Evolutionary conservation across 2,113 vertebrate species (phyloP).

Genomic region (Hepsetus odoe): DNA sequence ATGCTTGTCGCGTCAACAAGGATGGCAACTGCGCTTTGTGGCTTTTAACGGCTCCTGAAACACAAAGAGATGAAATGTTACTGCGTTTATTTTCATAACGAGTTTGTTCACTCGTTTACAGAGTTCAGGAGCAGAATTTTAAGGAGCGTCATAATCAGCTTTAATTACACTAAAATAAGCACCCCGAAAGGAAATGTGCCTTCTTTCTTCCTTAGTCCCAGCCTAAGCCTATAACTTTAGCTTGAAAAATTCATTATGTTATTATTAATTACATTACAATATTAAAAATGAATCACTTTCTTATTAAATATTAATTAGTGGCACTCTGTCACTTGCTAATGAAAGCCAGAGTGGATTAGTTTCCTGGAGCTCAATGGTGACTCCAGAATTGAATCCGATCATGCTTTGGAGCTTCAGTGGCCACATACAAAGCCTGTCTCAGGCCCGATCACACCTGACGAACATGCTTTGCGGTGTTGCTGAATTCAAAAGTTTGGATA

Average conservation of each 20-base stretch:
- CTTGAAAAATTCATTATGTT: conserved; percentile 60
- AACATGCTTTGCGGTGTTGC: no score
- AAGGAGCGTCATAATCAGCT: background rate
- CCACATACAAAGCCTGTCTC: background rate
- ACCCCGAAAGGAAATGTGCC: background rate
- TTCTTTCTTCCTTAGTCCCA: conserved; percentile 23
- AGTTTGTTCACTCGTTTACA: background rate
- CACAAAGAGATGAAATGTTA: background rate
- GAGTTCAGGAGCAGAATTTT: background rate
- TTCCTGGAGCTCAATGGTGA: conserved; percentile 39
- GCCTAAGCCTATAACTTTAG: conserved; percentile 49
- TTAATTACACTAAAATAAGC: background rate
- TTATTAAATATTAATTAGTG: conserved; percentile 59
- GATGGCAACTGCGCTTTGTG: background rate
- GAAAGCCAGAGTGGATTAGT: conserved; percentile 55
- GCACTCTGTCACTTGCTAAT: conserved; percentile 53
- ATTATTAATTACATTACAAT: conserved; percentile 59
- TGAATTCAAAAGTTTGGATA: background rate
- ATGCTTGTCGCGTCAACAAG: background rate
- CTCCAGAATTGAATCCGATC: conserved; percentile 33
- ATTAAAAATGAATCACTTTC: conserved; percentile 58
- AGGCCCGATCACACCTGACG: background rate
- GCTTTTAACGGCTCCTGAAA: background rate
- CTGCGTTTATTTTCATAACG: background rate
- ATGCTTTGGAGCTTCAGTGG: conserved; percentile 5